Evolutionary conservation across 2,888 invertebrate genomes (phyloP).

Genomic region (Polietes domitor): DNA sequence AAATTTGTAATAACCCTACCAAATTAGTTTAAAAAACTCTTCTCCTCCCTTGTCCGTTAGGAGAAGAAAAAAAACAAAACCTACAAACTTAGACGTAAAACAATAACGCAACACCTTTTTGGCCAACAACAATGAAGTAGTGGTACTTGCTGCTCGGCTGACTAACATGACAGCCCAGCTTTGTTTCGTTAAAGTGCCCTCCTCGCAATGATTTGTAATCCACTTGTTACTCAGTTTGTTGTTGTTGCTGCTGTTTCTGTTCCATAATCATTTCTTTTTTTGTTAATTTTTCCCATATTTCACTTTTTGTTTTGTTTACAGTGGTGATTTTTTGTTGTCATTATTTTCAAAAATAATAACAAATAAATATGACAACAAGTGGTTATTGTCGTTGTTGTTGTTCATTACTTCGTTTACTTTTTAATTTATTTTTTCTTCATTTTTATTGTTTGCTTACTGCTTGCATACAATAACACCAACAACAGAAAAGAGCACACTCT

Average conservation of each 20-base stretch:
- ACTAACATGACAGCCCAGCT: neutral
- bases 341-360: neutral
- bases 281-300: neutral
- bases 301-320: neutral
- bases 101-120: neutral
- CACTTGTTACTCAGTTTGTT: slow-evolving; percentile 21
- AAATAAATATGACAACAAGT: slow-evolving; percentile 15
- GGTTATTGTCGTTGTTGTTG: neutral
- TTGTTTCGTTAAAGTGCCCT: neutral
- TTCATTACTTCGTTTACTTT: neutral
- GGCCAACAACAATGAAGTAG: neutral
- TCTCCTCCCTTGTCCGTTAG: no score
- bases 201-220: slow-evolving; percentile 29
- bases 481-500: no score
- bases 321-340: neutral
- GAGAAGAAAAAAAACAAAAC: no score
- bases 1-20: neutral
- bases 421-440: neutral
- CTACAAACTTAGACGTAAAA: neutral
- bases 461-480: no score
- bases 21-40: neutral
- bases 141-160: neutral
- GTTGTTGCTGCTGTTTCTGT: neutral
- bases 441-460: neutral
- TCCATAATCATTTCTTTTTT: slow-evolving; percentile 12